Evolutionary conservation across 1,140 invertebrate genomes (phyloP).

Genomic region (Ylistrum balloti): DNA sequence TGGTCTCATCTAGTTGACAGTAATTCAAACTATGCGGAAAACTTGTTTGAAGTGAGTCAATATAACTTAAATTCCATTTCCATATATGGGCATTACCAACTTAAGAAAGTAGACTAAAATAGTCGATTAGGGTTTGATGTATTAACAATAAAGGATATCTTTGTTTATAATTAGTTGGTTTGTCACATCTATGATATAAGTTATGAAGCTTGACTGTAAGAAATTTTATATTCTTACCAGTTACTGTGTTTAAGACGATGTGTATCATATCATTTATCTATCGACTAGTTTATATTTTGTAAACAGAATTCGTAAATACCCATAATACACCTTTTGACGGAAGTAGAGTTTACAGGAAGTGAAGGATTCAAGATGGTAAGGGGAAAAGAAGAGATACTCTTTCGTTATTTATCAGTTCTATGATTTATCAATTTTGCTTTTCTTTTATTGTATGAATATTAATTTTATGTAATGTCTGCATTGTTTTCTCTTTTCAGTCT

Average conservation of each 20-base stretch:
- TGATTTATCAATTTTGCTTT: no score
- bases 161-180: not conserved
- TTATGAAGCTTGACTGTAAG: not conserved
- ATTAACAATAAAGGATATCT: not conserved
- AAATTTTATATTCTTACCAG: not conserved
- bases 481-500: slow-evolving; percentile 87
- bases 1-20: no score
- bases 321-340: not conserved
- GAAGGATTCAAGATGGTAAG: not conserved
- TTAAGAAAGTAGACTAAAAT: not conserved
- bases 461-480: not conserved
- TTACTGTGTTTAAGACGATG: not conserved
- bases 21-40: no score
- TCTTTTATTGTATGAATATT: not conserved
- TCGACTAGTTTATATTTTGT: not conserved
- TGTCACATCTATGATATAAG: not conserved
- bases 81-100: not conserved
- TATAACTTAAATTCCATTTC: slow-evolving; percentile 8
- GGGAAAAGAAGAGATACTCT: not conserved
- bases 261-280: not conserved
- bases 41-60: slow-evolving; percentile 15
- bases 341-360: not conserved
- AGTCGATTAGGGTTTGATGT: not conserved
- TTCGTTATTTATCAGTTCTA: not conserved
- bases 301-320: no score